Conservation (phyloP, 2,888 invertebrate species). For the Silvanus unidentatus region DNA sequence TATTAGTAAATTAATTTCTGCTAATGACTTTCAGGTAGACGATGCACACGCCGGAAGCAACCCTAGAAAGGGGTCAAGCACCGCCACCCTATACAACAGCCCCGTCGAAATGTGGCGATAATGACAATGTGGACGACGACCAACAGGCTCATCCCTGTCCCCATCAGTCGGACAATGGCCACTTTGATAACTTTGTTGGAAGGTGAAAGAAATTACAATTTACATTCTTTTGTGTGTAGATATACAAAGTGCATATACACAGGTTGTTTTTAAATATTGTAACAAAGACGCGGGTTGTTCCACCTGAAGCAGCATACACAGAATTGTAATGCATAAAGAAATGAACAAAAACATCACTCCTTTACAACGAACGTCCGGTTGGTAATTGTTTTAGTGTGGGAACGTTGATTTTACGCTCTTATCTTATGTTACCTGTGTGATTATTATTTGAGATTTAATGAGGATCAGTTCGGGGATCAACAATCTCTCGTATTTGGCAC, state of each 20-base stretch:
- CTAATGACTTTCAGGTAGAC: slow-evolving; percentile 16
- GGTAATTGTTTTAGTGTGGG: slow-evolving; percentile 1
- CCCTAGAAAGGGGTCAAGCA: slow-evolving; percentile 40
- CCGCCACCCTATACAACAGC: slow-evolving; percentile 34
- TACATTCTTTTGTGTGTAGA: too few relatives aligned
- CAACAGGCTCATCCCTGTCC: slow-evolving; percentile 29
- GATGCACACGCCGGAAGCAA: slow-evolving; percentile 47
- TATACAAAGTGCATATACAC: too few relatives aligned
- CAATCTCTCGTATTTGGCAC: too few relatives aligned
- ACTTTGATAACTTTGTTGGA: slow-evolving; percentile 24
- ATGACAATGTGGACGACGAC: slow-evolving; percentile 21
- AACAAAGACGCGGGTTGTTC: not conserved
- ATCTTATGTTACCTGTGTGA: too few relatives aligned
- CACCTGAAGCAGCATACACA: not conserved
- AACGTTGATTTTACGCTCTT: not conserved
- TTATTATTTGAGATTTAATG: too few relatives aligned
- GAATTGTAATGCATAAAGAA: not conserved
- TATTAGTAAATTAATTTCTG: too few relatives aligned
- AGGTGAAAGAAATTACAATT: too few relatives aligned
- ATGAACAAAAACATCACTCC: not conserved
- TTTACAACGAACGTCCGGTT: not conserved
- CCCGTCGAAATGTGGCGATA: slow-evolving; percentile 20
- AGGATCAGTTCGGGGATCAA: too few relatives aligned
- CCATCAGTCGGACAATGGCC: slow-evolving; percentile 42
- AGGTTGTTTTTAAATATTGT: too few relatives aligned